Evolutionary conservation across 2,113 vertebrate species (phyloP), one percentile per base, ranked within the genome.

Genomic region (Heptranchias perlo): DNA sequence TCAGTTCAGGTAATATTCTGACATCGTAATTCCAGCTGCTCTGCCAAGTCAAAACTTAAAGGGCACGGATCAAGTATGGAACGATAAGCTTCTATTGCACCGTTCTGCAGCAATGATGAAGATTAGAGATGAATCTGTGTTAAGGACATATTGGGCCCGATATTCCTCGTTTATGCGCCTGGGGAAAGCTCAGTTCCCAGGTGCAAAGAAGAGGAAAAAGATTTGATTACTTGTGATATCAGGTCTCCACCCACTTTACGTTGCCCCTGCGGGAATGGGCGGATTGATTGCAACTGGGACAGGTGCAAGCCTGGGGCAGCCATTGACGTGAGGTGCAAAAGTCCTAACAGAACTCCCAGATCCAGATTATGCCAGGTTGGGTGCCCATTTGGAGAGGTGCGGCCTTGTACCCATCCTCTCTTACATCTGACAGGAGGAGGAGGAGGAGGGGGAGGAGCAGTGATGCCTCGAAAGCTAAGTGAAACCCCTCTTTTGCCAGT

Each of bases 1-100:
- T 69, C 25, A 31, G 94, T 49, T 95, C 89, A 62, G 89, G 89
- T 35, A 93, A 95, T 95, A 69, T 35, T 73, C 44, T 95, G 94
- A 95, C 65, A 69, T 67, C 13, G 65, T 95, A 52, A 47, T 35
- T 95, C 64, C 44, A 67, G 94, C 13, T 69, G 65, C 44, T 69
- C 62, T 67, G 44, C 28, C 44, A 35, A 95, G 94, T 95, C 39
- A 95, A 69, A 95, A 95, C 25, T 31, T 69, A 73, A 95, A 52
- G 94, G 65, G 65, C 65, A 67, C 94, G 14, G 94, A 95, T 69
- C 11, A 67, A 73, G 52, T 52, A 49, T 13, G 47, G 13, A 95
- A 35, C 28, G 4, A 49, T 44, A 31, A 52, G 31, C 52, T 13
- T 58, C 8, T 3, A 61, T 18, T 91, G 52, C 52, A 58, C 52